phyloP scores from a whole-genome alignment of 2,113 vertebrate species.

The Isurus oxyrinchus region DNA sequence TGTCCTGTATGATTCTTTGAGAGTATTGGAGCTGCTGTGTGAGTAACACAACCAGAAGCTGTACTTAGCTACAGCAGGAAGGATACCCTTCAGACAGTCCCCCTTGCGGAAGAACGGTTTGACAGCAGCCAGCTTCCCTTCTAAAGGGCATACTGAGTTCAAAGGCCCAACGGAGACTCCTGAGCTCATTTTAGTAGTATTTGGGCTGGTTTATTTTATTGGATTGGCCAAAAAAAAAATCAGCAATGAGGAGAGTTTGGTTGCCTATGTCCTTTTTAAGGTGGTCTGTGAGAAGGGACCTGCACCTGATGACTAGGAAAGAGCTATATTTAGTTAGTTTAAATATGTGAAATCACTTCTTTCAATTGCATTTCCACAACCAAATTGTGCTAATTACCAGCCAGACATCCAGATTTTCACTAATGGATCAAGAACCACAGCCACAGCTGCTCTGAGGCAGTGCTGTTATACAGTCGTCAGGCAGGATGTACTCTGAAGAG shows the following conservation, averaged over 20 bases:
- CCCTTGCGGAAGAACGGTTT: background rate
- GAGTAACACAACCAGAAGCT: background rate
- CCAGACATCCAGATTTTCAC: background rate
- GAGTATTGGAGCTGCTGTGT: background rate
- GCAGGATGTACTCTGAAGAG: background rate
- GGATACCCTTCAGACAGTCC: conserved; percentile 22
- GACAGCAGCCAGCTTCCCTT: background rate
- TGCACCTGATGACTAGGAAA: background rate
- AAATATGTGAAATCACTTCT: background rate
- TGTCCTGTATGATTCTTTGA: background rate
- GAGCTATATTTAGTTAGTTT: background rate
- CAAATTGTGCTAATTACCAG: background rate
- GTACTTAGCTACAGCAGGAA: background rate
- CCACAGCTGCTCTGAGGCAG: background rate
- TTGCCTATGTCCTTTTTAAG: background rate
- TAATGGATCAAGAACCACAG: background rate
- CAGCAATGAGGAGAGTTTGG: background rate
- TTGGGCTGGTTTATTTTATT: background rate
- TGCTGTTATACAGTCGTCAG: background rate
- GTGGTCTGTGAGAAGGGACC: background rate
- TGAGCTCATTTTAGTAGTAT: background rate
- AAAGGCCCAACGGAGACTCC: background rate
- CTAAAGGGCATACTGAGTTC: conserved; percentile 11
- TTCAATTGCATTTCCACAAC: background rate
- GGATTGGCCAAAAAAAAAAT: background rate